A percentile compares a stretch with the other conserved stretches of the same genome.
phyloP scores from a whole-genome alignment of 2,113 vertebrate species.

The Mungos mungo region DNA sequence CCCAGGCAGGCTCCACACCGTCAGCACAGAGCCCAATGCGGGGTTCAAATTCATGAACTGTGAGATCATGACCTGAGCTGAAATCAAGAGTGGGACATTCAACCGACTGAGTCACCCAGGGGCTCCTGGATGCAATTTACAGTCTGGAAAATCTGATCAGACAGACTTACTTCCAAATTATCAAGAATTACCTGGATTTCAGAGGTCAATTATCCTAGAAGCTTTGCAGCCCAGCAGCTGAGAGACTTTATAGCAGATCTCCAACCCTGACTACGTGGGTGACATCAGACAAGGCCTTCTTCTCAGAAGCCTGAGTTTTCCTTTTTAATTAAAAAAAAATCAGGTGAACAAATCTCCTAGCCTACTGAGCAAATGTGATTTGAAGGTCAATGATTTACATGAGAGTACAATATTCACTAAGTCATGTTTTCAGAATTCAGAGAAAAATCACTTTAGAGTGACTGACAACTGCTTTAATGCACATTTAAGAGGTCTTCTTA shows the following conservation, averaged over 20 bases:
- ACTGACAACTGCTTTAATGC: background rate
- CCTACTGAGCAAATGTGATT: background rate
- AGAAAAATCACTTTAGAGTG: background rate
- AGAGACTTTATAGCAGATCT: background rate
- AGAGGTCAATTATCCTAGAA: background rate
- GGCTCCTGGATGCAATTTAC: background rate
- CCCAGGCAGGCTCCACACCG: too few relatives aligned
- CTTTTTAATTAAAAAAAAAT: background rate
- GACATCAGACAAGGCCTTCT: background rate
- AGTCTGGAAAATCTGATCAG: background rate
- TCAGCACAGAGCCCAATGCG: too few relatives aligned
- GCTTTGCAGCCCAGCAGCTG: background rate
- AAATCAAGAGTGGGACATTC: too few relatives aligned
- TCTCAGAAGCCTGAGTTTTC: background rate
- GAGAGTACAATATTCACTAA: background rate
- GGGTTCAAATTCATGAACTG: too few relatives aligned
- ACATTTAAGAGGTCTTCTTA: background rate
- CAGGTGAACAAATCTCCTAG: background rate
- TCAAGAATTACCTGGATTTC: background rate
- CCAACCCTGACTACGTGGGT: background rate
- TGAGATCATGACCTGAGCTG: too few relatives aligned
- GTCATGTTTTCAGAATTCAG: background rate
- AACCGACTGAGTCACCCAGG: too few relatives aligned
- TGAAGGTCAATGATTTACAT: background rate
- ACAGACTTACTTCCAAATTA: too few relatives aligned